Evolutionary conservation across 2,888 invertebrate species (phyloP).

Genomic region (Itoplectis maculator): DNA sequence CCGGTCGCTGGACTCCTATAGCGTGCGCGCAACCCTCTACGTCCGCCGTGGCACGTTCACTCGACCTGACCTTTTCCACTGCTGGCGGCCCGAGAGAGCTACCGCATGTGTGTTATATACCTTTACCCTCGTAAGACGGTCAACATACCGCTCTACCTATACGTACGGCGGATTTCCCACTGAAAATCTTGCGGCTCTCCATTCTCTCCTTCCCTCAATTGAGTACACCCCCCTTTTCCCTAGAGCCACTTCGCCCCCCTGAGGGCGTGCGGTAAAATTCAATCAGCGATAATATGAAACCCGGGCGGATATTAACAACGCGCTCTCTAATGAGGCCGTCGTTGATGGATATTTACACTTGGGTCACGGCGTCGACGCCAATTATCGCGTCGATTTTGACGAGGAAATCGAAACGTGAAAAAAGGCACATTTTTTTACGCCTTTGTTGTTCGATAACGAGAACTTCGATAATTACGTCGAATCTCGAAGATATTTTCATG

Average conservation of each 20-base stretch:
- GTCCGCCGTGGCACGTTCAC: constrained; percentile 47
- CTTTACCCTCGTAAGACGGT: constrained; percentile 36
- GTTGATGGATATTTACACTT: not conserved
- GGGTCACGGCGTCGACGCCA: too few relatives aligned
- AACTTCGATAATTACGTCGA: too few relatives aligned
- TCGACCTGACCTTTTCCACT: constrained; percentile 63
- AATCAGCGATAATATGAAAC: constrained; percentile 32
- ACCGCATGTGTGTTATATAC: constrained; percentile 35
- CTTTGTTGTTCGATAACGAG: too few relatives aligned
- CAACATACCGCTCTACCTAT: constrained; percentile 15
- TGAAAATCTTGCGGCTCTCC: constrained; percentile 6
- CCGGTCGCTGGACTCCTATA: constrained; percentile 30
- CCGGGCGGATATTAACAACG: constrained; percentile 22
- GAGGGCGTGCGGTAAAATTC: constrained; percentile 19
- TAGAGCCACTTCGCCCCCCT: not conserved
- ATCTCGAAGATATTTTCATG: too few relatives aligned
- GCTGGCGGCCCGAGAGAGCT: constrained; percentile 24
- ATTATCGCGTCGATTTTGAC: too few relatives aligned
- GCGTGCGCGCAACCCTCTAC: constrained; percentile 28
- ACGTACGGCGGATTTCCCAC: constrained; percentile 1
- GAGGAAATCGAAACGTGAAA: too few relatives aligned
- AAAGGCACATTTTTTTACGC: too few relatives aligned
- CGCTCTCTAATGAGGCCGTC: not conserved
- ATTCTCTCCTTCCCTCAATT: not conserved
- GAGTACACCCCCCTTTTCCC: too few relatives aligned